Percentiles rank a stretch among this genome's conserved stretches.
Conservation (phyloP, 2,113 vertebrate genomes). For the Podarcis raffonei region DNA sequence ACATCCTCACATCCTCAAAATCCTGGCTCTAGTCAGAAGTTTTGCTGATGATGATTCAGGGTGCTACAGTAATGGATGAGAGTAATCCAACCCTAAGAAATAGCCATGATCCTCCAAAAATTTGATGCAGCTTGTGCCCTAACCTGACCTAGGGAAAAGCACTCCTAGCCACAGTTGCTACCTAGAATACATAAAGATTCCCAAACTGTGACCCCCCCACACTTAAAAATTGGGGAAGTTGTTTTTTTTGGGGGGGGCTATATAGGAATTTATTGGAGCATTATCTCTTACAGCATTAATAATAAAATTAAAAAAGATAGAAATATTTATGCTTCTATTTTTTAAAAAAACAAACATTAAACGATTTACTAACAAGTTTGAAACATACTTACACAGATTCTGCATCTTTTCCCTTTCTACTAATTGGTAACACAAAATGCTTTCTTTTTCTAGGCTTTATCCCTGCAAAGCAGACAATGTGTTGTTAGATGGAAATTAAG, state of each 20-base stretch:
- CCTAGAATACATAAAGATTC: too few species aligned
- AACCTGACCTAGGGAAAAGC: too few species aligned
- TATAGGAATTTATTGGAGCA: background rate
- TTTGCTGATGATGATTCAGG: too few species aligned
- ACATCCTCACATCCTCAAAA: background rate
- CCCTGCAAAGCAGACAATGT: conserved; percentile 70
- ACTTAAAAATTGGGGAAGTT: too few species aligned
- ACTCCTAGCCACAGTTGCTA: too few species aligned
- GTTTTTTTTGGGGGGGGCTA: background rate
- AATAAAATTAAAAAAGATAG: background rate
- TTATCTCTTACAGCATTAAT: background rate
- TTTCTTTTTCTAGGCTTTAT: conserved; percentile 94
- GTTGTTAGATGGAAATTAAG: conserved; percentile 42
- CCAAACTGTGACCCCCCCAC: too few species aligned
- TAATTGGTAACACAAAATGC: conserved; percentile 90
- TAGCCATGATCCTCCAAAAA: too few species aligned
- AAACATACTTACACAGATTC: conserved; percentile 90
- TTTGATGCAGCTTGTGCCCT: too few species aligned
- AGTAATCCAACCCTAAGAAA: too few species aligned
- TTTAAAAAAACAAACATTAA: background rate
- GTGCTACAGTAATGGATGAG: too few species aligned
- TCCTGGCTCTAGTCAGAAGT: too few species aligned
- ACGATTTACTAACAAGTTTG: background rate
- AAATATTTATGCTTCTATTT: background rate
- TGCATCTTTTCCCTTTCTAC: conserved; percentile 93